Evolutionary conservation across 1,140 invertebrate species (phyloP), one percentile per base, ranked within the genome.

Genomic region (Laodelphax striatellus): DNA sequence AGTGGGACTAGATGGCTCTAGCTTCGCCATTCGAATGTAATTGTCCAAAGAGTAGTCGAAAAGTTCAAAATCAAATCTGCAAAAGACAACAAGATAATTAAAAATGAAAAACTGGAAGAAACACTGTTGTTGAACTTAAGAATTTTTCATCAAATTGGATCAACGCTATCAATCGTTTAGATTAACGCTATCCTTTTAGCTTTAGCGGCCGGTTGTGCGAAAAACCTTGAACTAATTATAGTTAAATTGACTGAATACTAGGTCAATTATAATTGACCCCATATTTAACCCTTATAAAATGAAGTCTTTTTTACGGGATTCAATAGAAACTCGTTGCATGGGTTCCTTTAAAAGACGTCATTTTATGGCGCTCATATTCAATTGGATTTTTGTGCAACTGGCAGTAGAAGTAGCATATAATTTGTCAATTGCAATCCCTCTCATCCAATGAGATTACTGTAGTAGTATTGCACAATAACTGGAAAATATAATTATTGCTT

Each of bases 31-130:
- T 53, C 82, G 79, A 58, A 88, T 74, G 68, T 88, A 90, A 60
- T 82, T 83, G 44, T 83, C 77, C 55, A 88, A 76, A 56, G 84
- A 84, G 67, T 92, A 93, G 68, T 85, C 85, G 73, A 92, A 92
- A 34, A 92, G 75, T 70, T 87, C 81, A 73, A 92, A 92, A 73
- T 93, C 90, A 67, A 88, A 83, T 71, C 86, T 90, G 73, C 41
- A 80, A 79, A 62, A 60, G 28, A 63, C 21, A 55, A 64, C 46
- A 38, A 28, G 54, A 58, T 44, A 31, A 59, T 19, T 55, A 34
- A 22, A 58, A 63, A 34, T 44, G 55, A 54, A 55, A 34, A 34
- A 17, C 43, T 22, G 22, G 42, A 17, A 19, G 57, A 16, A 44
- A 38, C 44, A 19, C 14, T 34, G 16, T 42, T 52, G 28, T 61